These are phyloP conservation scores for Agrotis segetum DNA, from an alignment of 2,888 invertebrate species.

Conservation along the genomic window DNA sequence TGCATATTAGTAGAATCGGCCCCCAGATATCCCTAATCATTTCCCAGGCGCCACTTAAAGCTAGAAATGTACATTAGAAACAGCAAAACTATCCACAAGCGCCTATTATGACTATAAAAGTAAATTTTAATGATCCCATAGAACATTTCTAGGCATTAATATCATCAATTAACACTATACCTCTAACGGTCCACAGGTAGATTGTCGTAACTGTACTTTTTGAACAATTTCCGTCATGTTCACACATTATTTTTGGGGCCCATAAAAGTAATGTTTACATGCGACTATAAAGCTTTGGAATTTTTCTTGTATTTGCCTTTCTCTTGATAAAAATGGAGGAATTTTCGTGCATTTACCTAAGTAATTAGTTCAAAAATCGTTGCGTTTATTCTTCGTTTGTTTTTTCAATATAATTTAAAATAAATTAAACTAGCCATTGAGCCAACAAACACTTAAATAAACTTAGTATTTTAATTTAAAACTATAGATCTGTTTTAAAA, in stretches of 20 bases:
- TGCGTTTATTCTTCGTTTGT: not conserved
- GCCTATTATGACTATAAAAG: conserved; percentile 55
- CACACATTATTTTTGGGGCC: conserved; percentile 49
- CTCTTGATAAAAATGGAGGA: conserved; percentile 22
- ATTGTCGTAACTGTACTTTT: conserved; percentile 61
- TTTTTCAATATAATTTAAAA: not conserved
- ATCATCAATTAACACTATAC: conserved; percentile 66
- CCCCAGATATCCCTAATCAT: conserved; percentile 19
- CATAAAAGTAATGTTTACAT: conserved; percentile 53
- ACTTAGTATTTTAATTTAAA: not conserved
- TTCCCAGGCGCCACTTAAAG: conserved; percentile 28
- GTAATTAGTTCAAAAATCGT: too few species aligned
- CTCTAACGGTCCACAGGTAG: conserved; percentile 57
- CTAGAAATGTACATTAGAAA: conserved; percentile 24
- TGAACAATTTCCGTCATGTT: conserved; percentile 59
- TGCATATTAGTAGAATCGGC: too few species aligned
- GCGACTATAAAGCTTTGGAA: conserved; percentile 19
- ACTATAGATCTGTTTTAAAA: not conserved
- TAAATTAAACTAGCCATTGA: too few species aligned
- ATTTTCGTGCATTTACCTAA: not conserved
- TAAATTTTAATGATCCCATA: conserved; percentile 54
- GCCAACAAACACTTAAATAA: not conserved
- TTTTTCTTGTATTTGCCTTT: conserved; percentile 36
- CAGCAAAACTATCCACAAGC: conserved; percentile 20
- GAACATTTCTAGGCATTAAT: conserved; percentile 61